Evolutionary conservation across 2,113 vertebrate species (phyloP), one percentile per base, ranked within the genome.

Genomic region (Galemys pyrenaicus): DNA sequence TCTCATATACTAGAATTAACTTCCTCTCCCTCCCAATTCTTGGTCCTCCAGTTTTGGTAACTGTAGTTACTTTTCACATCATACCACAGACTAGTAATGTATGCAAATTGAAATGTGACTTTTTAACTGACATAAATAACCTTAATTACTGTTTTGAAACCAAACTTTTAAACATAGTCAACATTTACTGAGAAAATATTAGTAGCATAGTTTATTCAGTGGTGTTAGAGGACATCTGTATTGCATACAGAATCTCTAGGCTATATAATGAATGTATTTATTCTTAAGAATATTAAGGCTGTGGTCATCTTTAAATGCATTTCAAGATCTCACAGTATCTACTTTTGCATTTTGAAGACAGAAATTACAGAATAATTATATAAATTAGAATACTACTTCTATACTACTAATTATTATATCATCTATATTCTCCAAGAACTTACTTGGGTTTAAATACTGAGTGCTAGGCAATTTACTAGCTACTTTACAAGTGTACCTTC

Each of bases 1-100:
- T 32, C 54, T 54, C 62, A n/a, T 79, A 64, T 46, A 74, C 44
- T 93, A 13, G 16, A 86, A 89, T 91, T 89, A 91, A 58, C 28
- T 51, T 44, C 0, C 5, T 30, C 0, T 32, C 19, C 39, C 5
- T 12, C 6, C 0, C 67, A 89, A 67, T 83, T 49, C 39, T 86
- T 91, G 30, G 1, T 26, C 79, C 2, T 70, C 6, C 30, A 44
- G n/a, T 37, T 70, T 96, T 79, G 80, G n/a, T 35, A 79, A 70
- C 24, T 37, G 28, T 4, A 71, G 58, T 89, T 91, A 82, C 51
- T 30, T 58, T 93, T 91, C 15, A 86, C 51, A 81, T 88, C 26
- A 64, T 30, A 54, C 11, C 30, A 85, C 41, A 58, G 37, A 85
- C 49, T 71, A 90, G 6, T 13, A 70, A 6, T 58, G 2, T 16